These are phyloP conservation scores for Cassiopea xamachana DNA, from an alignment of 30 jellyfish, hydroid and myxozoan species.

Conservation along the genomic window DNA sequence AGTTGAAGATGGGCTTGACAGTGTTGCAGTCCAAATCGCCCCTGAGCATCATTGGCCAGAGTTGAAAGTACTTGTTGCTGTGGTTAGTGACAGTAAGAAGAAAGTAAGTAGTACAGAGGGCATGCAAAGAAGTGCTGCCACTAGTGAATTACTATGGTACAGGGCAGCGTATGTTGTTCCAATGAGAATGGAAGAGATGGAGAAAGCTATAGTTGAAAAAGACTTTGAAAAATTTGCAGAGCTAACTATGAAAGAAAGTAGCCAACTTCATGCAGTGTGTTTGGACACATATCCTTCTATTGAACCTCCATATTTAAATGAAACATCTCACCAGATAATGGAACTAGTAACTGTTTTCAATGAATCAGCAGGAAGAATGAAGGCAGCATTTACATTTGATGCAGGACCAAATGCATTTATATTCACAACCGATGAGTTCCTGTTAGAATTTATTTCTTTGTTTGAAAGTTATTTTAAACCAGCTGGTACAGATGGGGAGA, in stretches of 20 bases:
- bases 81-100: slow-evolving; percentile 74
- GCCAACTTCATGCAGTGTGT: slow-evolving; percentile 96
- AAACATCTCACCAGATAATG: slow-evolving; percentile 86
- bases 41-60: slow-evolving; percentile 89
- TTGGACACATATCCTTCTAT: slow-evolving; percentile 95
- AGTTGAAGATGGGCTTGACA: slow-evolving; percentile 85
- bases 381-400: slow-evolving; percentile 97
- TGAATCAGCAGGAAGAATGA: slow-evolving; percentile 37
- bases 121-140: slow-evolving; percentile 86
- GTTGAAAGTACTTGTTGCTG: slow-evolving; percentile 75
- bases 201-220: slow-evolving; percentile 67
- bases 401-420: slow-evolving; percentile 99
- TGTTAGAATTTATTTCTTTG: slow-evolving; percentile 53
- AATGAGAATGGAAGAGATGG: slow-evolving; percentile 80
- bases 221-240: slow-evolving; percentile 86
- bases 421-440: slow-evolving; percentile 72
- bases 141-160: slow-evolving; percentile 83
- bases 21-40: slow-evolving; percentile 88
- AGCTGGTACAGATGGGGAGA: slow-evolving; percentile 51
- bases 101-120: slow-evolving; percentile 87
- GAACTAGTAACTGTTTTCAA: slow-evolving; percentile 71
- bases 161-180: slow-evolving; percentile 80
- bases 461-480: slow-evolving; percentile 46
- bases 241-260: slow-evolving; percentile 96
- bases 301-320: slow-evolving; percentile 80